Base-by-base conservation (phyloP, 2,797 vertebrate species). In the Erethizon dorsatum region DNA sequence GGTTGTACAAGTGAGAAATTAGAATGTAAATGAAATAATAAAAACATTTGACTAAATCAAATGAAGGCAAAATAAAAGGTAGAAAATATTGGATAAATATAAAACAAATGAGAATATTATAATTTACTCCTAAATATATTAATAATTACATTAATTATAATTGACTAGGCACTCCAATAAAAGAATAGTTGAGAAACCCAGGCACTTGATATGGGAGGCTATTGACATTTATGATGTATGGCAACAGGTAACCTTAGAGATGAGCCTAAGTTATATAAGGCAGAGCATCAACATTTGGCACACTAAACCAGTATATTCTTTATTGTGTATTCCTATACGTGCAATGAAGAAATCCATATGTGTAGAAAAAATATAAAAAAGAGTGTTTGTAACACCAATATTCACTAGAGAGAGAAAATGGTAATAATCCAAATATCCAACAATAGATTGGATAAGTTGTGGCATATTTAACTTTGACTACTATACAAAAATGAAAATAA, bases 61-160 rank as follows among this genome's bases (percentile, higher is more conserved):
- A 86, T 73, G 18, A 86, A 87, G 47, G 33, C 6, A 57, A 93
- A 80, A 57, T 65, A 10, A 15, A 96, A 83, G 17, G 79, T 22
- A 85, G 18, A 75, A 88, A 91, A 82, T 10, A 2, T 13, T 78
- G 20, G 47, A 83, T 63, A 61, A 90, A 28, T 56, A 77, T 69
- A 33, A 83, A 94, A 50, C 28, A 77, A 94, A 69, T 77, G 31
- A 6, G 5, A 95, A 87, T 37, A 63, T 90, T 88, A 83, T n/a
- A 83, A 80, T 26, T 84, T 84, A 80, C 41, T 59, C 17, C 8
- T 22, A 57, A 83, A 63, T 79, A 50, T n/a, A 85, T 78, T 13
- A 63, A 3, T 47, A 79, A 54, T 75, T 45, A 57, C 2, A 90
- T 78, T 90, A 71, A 77, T n/a, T 97, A 45, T 33, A 73, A 78